phyloP scores from a whole-genome alignment of 2,888 invertebrate species.

The Lagria hirta region DNA sequence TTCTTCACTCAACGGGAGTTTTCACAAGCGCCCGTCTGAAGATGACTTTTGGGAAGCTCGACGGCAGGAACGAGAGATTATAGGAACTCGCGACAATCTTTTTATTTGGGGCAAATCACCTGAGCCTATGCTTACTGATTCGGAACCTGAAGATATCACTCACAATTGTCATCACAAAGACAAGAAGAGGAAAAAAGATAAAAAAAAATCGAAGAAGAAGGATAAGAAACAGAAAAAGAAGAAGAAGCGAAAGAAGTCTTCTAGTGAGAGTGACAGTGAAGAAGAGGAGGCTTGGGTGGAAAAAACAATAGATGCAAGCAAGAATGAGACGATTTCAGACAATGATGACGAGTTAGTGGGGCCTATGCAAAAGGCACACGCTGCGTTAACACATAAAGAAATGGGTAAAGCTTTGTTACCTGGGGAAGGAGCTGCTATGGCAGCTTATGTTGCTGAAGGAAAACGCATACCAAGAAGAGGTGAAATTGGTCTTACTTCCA shows the following conservation, averaged over 20 bases:
- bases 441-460: slow-evolving; percentile 97
- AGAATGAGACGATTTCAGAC: slow-evolving; percentile 36
- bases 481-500: slow-evolving; percentile 95
- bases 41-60: slow-evolving; percentile 71
- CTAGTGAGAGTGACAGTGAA: slow-evolving; percentile 53
- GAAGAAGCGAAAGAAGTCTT: slow-evolving; percentile 50
- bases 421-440: slow-evolving; percentile 99
- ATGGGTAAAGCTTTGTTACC: slow-evolving; percentile 92
- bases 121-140: slow-evolving; percentile 44
- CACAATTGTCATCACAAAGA: slow-evolving; percentile 21
- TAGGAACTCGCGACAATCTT: slow-evolving; percentile 69
- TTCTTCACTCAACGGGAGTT: too few relatives aligned
- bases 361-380: slow-evolving; percentile 67
- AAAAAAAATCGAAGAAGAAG: slow-evolving; percentile 59
- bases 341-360: slow-evolving; percentile 63
- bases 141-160: slow-evolving; percentile 6
- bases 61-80: slow-evolving; percentile 71
- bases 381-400: slow-evolving; percentile 74
- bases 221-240: slow-evolving; percentile 60
- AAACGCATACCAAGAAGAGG: slow-evolving; percentile 97
- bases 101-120: slow-evolving; percentile 79
- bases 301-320: slow-evolving; percentile 58
- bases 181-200: slow-evolving; percentile 57
- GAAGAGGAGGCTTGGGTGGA: slow-evolving; percentile 69
- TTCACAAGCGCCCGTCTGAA: slow-evolving; percentile 48